A percentile compares a stretch with the other conserved stretches of the same genome.
Evolutionary conservation across 2,888 invertebrate species (phyloP).

Genomic region (Sinhomidia bicolor): DNA sequence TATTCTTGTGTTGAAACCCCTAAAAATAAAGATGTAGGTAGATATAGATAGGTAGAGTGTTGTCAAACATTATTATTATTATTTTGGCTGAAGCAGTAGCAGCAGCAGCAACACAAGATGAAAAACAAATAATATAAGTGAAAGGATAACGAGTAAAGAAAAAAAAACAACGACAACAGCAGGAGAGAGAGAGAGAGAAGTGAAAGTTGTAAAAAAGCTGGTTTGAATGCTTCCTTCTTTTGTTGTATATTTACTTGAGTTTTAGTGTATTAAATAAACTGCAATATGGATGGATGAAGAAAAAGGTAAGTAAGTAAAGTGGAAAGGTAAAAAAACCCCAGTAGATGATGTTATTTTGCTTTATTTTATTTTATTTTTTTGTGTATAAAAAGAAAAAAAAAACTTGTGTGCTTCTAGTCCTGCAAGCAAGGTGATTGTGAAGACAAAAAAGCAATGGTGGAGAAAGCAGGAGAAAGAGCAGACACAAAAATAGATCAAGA

Average conservation of each 20-base stretch:
- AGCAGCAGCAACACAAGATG: not conserved
- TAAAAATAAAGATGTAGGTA: too few relatives aligned
- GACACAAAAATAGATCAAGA: not conserved
- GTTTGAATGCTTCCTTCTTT: too few relatives aligned
- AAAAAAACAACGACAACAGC: not conserved
- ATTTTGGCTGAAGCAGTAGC: too few relatives aligned
- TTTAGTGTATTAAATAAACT: conserved; percentile 31
- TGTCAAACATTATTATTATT: too few relatives aligned
- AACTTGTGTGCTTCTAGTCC: not conserved
- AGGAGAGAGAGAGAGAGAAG: not conserved
- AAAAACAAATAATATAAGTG: conserved; percentile 6
- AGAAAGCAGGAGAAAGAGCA: not conserved
- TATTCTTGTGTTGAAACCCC: too few relatives aligned
- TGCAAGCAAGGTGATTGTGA: not conserved
- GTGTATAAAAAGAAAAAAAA: too few relatives aligned
- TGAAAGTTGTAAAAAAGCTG: not conserved
- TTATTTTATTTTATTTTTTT: too few relatives aligned
- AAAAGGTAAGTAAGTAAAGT: not conserved
- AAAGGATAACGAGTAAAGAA: not conserved
- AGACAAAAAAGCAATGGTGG: not conserved
- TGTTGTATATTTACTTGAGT: not conserved
- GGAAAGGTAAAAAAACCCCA: not conserved
- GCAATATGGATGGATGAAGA: not conserved
- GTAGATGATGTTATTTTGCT: too few relatives aligned
- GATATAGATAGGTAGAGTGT: too few relatives aligned